These are phyloP conservation scores for Athene noctua DNA, from an alignment of 2,113 vertebrate species.

Conservation along the genomic window DNA sequence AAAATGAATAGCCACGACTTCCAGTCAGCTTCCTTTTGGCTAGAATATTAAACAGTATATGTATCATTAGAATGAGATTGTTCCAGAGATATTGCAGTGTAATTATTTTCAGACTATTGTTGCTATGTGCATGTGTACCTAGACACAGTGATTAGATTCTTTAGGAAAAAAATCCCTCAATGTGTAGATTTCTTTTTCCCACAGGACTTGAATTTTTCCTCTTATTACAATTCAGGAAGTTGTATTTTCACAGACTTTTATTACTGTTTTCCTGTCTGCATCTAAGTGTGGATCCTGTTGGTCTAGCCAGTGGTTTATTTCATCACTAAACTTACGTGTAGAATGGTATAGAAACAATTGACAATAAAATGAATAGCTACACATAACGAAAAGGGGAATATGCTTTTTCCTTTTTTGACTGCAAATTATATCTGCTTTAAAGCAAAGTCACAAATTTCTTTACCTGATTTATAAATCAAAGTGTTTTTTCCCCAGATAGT, in stretches of 20 bases:
- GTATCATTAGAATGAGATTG: not conserved
- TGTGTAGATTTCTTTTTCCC: not conserved
- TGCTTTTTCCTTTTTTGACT: not conserved
- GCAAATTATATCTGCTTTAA: not conserved
- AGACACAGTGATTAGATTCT: not conserved
- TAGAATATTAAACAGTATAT: conserved; percentile 29
- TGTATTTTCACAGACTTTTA: not conserved
- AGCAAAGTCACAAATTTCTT: not conserved
- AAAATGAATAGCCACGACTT: conserved; percentile 2
- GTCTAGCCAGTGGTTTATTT: not conserved
- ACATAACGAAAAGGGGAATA: not conserved
- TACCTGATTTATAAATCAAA: not conserved
- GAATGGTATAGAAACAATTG: not conserved
- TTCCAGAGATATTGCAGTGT: not conserved
- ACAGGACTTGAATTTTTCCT: not conserved
- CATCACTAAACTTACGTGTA: not conserved
- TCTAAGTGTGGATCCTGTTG: not conserved
- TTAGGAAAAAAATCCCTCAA: not conserved
- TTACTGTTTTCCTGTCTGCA: not conserved
- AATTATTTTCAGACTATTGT: conserved; percentile 7
- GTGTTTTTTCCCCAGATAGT: not conserved
- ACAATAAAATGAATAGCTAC: not conserved
- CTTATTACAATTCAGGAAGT: not conserved
- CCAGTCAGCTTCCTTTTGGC: not conserved
- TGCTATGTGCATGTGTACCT: not conserved